Percentiles rank a stretch among this genome's conserved stretches.
These are phyloP conservation scores for Pogonognathellus flavescens DNA, from an alignment of 1,140 invertebrate species.

Conservation along the genomic window DNA sequence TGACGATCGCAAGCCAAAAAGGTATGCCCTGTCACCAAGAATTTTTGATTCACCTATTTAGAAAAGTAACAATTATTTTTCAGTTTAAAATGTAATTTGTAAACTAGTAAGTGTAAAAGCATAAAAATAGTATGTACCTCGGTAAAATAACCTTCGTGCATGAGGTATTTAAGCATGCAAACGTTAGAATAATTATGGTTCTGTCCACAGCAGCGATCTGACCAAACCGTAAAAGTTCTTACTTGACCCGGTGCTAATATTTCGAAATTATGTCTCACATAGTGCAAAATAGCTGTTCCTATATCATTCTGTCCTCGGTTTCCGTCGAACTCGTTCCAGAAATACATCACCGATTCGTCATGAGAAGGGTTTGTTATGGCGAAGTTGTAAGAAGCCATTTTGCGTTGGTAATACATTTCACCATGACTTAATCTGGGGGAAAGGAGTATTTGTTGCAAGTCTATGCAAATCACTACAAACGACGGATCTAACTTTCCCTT, in stretches of 20 bases:
- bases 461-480: background rate
- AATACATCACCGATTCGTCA: slow-evolving; percentile 18
- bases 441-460: background rate
- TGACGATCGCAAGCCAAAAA: background rate
- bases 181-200: slow-evolving; percentile 63
- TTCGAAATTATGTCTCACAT: slow-evolving; percentile 55
- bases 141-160: background rate
- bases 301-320: slow-evolving; percentile 61
- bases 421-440: background rate
- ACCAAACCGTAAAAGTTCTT: slow-evolving; percentile 65
- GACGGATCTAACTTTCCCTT: background rate
- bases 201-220: slow-evolving; percentile 63
- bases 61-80: background rate
- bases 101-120: background rate
- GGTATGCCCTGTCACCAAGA: background rate
- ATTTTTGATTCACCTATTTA: background rate
- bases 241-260: slow-evolving; percentile 43
- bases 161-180: background rate
- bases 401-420: background rate
- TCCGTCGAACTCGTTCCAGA: slow-evolving; percentile 64
- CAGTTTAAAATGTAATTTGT: background rate
- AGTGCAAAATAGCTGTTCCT: slow-evolving; percentile 62
- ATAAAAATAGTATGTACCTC: background rate
- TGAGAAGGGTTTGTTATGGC: background rate
- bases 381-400: background rate